Percentiles rank a stretch among this genome's conserved stretches.
phyloP scores from a whole-genome alignment of 2,888 invertebrate genomes.

The Melolontha melolontha region DNA sequence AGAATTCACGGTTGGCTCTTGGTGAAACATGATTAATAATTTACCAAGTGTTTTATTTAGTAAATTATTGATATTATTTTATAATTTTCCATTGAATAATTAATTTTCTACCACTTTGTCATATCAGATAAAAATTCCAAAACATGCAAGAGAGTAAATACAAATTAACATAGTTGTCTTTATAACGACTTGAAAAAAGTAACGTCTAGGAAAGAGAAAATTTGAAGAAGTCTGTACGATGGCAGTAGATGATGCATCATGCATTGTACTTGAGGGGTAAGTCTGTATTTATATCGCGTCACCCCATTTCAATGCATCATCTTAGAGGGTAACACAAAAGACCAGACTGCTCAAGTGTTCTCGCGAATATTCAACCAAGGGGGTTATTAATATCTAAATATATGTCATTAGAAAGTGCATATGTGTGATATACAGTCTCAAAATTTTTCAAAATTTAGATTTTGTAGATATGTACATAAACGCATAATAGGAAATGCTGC shows the following conservation, averaged over 20 bases:
- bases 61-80: too few relatives aligned
- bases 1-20: too few relatives aligned
- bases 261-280: slow-evolving; percentile 43
- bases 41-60: too few relatives aligned
- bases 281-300: slow-evolving; percentile 44
- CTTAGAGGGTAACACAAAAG: slow-evolving; percentile 53
- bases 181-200: background rate
- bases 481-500: background rate
- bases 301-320: slow-evolving; percentile 55
- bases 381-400: slow-evolving; percentile 52
- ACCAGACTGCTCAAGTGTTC: slow-evolving; percentile 52
- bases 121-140: too few relatives aligned
- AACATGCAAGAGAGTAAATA: background rate
- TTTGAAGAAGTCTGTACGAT: slow-evolving; percentile 33
- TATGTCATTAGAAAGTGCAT: slow-evolving; percentile 48
- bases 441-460: too few relatives aligned
- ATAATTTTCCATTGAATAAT: too few relatives aligned
- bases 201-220: slow-evolving; percentile 3
- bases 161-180: background rate
- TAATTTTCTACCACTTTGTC: too few relatives aligned
- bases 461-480: background rate
- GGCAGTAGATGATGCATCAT: slow-evolving; percentile 34
- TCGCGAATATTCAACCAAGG: slow-evolving; percentile 48
- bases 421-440: background rate
- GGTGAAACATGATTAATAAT: too few relatives aligned